phyloP scores from a whole-genome alignment of 2,113 vertebrate genomes.

The Cygnus atratus region DNA sequence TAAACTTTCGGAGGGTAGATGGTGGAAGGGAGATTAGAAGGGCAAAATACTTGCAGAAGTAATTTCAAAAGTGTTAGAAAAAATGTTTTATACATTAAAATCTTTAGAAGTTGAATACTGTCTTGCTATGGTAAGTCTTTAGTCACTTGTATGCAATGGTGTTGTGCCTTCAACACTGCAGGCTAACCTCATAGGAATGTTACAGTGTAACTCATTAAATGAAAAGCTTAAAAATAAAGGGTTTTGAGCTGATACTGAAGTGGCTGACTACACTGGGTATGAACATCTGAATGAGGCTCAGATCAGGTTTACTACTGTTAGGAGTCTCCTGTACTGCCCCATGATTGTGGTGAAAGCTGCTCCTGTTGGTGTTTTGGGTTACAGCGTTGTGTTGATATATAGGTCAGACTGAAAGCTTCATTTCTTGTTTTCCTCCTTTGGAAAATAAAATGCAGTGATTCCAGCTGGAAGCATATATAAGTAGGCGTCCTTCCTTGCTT shows the following conservation, averaged over 20 bases:
- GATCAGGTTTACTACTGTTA: background rate
- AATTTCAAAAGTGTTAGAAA: background rate
- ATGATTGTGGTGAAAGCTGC: fast-evolving
- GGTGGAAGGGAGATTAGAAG: background rate
- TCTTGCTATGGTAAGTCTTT: background rate
- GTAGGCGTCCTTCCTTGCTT: background rate
- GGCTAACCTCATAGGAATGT: background rate
- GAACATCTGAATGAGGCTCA: background rate
- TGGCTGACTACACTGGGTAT: background rate
- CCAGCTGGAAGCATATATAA: background rate
- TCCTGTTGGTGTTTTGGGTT: background rate
- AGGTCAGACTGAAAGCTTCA: background rate
- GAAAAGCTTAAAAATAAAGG: background rate
- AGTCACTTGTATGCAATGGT: background rate
- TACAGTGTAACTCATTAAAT: background rate
- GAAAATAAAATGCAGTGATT: background rate
- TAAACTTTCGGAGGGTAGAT: background rate
- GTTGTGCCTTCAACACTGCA: background rate
- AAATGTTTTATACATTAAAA: background rate
- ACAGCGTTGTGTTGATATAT: too few species aligned
- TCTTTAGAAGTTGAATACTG: too few species aligned
- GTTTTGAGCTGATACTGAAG: background rate
- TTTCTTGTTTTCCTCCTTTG: background rate
- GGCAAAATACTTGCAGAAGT: background rate
- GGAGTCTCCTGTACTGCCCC: too few species aligned